Evolutionary conservation across 1,140 invertebrate genomes (phyloP).

Genomic region (Drosophila bifasciata): DNA sequence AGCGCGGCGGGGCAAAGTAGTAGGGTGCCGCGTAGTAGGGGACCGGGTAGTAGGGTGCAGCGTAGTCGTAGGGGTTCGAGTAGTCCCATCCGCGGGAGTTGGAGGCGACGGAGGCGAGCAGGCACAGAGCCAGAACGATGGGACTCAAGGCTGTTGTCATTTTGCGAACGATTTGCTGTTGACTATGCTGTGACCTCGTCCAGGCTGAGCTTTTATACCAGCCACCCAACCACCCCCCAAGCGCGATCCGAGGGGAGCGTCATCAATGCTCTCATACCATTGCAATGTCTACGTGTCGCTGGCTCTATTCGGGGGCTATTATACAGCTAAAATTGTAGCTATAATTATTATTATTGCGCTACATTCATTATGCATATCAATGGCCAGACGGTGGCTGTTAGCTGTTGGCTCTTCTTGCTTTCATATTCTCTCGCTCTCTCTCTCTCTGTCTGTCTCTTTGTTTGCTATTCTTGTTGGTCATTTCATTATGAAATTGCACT

Average conservation of each 20-base stretch:
- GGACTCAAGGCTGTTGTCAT: conserved; percentile 37
- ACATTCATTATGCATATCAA: conserved; percentile 17
- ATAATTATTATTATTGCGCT: conserved; percentile 31
- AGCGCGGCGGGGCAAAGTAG: conserved; percentile 10
- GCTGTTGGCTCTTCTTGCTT: conserved; percentile 24
- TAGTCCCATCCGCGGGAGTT: conserved; percentile 30
- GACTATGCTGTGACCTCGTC: conserved; percentile 50
- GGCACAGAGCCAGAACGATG: conserved; percentile 16
- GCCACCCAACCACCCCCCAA: conserved; percentile 6
- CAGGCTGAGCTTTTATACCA: conserved; percentile 61
- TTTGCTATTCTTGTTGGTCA: background rate
- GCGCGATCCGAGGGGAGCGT: background rate
- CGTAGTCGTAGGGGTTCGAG: conserved; percentile 15
- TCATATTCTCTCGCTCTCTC: conserved; percentile 12
- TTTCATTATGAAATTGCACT: conserved; percentile 45
- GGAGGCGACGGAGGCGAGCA: conserved; percentile 11
- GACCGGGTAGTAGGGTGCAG: conserved; percentile 3
- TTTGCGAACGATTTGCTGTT: conserved; percentile 28
- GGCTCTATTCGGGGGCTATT: conserved; percentile 26
- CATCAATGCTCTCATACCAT: conserved; percentile 46
- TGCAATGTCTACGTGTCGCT: conserved; percentile 67
- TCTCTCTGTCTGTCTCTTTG: background rate
- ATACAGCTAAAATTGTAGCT: too few relatives aligned
- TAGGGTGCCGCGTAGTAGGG: conserved; percentile 15
- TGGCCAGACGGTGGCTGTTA: conserved; percentile 41